These are phyloP conservation scores for Malaclemys terrapin DNA, from an alignment of 2,113 vertebrate genomes.

Conservation along the genomic window DNA sequence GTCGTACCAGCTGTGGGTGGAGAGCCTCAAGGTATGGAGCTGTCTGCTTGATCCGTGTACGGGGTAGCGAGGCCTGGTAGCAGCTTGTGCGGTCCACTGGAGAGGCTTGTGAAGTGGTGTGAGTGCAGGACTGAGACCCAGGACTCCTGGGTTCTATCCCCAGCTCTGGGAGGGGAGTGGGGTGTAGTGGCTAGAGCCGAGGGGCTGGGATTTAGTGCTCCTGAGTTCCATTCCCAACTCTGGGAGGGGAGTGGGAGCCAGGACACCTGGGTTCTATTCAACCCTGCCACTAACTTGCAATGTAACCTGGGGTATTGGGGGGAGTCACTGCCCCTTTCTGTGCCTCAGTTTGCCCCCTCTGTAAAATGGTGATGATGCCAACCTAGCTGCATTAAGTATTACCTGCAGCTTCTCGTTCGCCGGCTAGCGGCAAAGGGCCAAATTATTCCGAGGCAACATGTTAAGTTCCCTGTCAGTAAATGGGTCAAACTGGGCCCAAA, in stretches of 20 bases:
- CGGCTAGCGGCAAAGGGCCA: background rate
- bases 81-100: no score
- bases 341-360: background rate
- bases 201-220: no score
- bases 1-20: slow-evolving; percentile 88
- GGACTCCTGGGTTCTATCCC: background rate
- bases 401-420: background rate
- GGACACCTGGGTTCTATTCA: background rate
- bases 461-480: background rate
- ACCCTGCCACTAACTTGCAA: background rate
- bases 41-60: background rate
- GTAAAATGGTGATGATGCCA: background rate
- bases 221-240: no score
- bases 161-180: background rate
- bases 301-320: background rate
- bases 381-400: background rate
- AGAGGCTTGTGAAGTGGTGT: no score
- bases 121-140: background rate
- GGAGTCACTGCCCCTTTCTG: background rate
- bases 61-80: background rate
- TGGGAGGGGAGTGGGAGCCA: background rate
- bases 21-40: slow-evolving; percentile 85
- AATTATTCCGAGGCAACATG: background rate
- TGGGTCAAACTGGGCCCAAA: background rate
- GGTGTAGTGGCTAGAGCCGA: background rate